Evolutionary conservation across 1,140 invertebrate species (phyloP), one percentile per base, ranked within the genome.

Genomic region (Drosophila virilis): DNA sequence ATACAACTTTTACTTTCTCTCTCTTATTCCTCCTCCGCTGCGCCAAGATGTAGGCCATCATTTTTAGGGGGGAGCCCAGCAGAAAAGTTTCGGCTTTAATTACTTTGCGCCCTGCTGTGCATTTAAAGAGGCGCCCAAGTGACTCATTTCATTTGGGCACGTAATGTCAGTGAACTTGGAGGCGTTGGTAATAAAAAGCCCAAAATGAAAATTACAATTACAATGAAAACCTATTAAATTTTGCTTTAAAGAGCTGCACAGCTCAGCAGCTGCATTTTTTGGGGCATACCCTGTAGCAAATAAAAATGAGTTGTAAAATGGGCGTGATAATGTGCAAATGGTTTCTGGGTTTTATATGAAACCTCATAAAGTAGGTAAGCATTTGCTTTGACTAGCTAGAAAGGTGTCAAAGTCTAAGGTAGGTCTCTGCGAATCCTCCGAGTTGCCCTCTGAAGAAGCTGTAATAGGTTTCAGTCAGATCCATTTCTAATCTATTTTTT

Each of bases 81-180:
- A 13, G 38, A 42, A 62, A 74, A 67, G 37, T 77, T 89, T 70
- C 45, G 12, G 48, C 77, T 89, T 84, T 89, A 89, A 89, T 89
- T 89, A 79, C 84, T 80, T 83, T 77, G 32, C 50, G 50, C 48
- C 42, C 48, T 13, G 45, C 54, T 59, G 54, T 51, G 65, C 65
- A 50, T 37, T 68, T 59, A 59, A 42, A 58, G 54, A 43, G 62
- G 28, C 28, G 55, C 35, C 45, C 65, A 40, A 52, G 58, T 46
- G 70, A 67, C 65, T 60, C 71, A 67, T 73, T 73, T 45, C 6
- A 38, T 37, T 59, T 40, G 35, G 38, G 70, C 70, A 74, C 71
- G 71, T 74, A 69, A 60, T 54, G 65, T 45, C 70, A 46, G 60
- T 73, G 70, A 73, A 73, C 46, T 28, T 37, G 55, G 22, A 15